A percentile compares a stretch with the other conserved stretches of the same genome.
Conservation (phyloP, 1,140 invertebrate genomes). For the Lerema accius region DNA sequence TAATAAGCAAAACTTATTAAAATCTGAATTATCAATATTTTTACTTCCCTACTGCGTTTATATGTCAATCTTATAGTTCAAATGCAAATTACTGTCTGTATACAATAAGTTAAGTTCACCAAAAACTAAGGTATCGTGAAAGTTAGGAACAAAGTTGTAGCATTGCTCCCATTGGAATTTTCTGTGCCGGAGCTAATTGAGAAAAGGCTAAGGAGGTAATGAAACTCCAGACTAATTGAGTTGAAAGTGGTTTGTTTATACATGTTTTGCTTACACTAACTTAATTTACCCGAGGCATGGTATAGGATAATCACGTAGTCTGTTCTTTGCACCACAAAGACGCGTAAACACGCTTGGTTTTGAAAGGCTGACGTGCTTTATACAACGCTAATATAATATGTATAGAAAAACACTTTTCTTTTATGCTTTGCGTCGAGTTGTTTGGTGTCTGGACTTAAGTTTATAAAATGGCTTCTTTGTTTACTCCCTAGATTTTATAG, state of each 20-base stretch:
- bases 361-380: constrained; percentile 17
- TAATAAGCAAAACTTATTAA: too few species aligned
- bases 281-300: constrained; percentile 36
- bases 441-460: background rate
- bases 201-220: constrained; percentile 42
- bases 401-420: background rate
- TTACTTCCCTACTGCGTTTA: too few species aligned
- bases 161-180: constrained; percentile 8
- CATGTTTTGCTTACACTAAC: constrained; percentile 42
- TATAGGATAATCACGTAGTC: constrained; percentile 39
- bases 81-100: background rate
- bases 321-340: constrained; percentile 15
- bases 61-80: background rate
- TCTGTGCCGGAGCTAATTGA: constrained; percentile 37
- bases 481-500: constrained; percentile 2
- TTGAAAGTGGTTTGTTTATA: constrained; percentile 45
- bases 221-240: constrained; percentile 40
- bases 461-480: background rate
- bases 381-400: background rate
- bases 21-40: too few species aligned
- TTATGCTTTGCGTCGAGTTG: background rate
- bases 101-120: background rate
- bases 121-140: background rate
- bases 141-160: constrained; percentile 16
- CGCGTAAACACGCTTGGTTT: constrained; percentile 7